Base-by-base conservation (phyloP, 2,797 vertebrate species). In the Mergus octosetaceus region DNA sequence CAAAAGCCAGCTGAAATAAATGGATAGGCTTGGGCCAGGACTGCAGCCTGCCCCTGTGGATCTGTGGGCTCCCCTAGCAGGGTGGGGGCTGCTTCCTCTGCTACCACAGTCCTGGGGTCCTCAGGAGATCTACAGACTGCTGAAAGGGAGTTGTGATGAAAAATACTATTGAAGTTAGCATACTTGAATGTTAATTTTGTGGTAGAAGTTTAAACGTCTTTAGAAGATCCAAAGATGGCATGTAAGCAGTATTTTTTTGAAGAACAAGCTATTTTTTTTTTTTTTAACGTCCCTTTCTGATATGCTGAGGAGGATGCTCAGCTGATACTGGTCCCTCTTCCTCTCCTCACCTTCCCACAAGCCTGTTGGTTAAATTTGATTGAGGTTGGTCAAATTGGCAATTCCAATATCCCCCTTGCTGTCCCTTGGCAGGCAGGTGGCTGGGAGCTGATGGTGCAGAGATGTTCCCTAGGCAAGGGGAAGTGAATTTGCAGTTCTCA, bases 61-160 rank as follows among this genome's bases (percentile, higher is more conserved):
- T 51, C 21, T 58, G 18, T 41, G 20, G 43, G 6, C 4, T 57
- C 4, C 7, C 28, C 10, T 3, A 5, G 24, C 12, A 36, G 12
- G 3, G 10, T 3, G 49, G 22, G 9, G 24, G 19, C 8, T 6
- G 12, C 47, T 49, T 25, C 3, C 10, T 5, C 2, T 65, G 7
- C 39, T 80, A 9, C 30, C 10, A 68, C 54, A 68, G 54, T 13
- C 18, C 14, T 9, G 8, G 22, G 43, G 45, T 39, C 39, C 30
- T 60, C 11, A 21, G 28, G 32, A 47, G 64, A 51, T 11, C 16
- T 38, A 8, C 1, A 51, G 39, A 32, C 45, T 87, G 20, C 85
- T 80, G 77, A 62, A 45, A 60, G 25, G 9, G 10, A 11, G 2
- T 19, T 41, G 21, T 15, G 21, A n/a, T 30, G 41, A 64, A 27